Conservation (phyloP, 2,797 vertebrate genomes). For the Tragelaphus eurycerus region DNA sequence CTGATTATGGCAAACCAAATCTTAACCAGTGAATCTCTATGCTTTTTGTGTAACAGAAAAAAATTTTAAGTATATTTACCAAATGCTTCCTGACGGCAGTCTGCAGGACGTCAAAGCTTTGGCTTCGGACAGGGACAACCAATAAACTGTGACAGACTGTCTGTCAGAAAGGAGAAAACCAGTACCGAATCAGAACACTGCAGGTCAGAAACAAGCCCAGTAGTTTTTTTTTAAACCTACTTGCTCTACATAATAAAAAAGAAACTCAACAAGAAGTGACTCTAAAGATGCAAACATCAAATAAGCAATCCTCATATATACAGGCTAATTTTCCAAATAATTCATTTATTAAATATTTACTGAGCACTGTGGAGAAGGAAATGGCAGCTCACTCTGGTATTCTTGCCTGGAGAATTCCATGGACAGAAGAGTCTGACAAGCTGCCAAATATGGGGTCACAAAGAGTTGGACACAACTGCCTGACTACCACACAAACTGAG, state of each 20-base stretch:
- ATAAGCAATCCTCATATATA: not conserved
- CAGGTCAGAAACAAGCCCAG: conserved; percentile 34
- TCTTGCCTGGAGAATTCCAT: not conserved
- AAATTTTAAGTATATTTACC: conserved; percentile 84
- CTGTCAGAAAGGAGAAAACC: conserved; percentile 82
- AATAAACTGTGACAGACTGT: conserved; percentile 93
- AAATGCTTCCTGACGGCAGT: conserved; percentile 94
- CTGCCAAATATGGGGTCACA: not conserved
- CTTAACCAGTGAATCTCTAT: not conserved
- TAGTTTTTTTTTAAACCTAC: not conserved
- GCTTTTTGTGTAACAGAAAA: not conserved
- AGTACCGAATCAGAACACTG: conserved; percentile 11
- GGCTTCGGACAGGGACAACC: conserved; percentile 91
- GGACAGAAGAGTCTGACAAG: not conserved
- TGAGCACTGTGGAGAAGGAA: not conserved
- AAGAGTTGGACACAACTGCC: not conserved
- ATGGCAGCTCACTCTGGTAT: not conserved
- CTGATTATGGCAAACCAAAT: not conserved
- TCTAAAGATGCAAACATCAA: conserved; percentile 3
- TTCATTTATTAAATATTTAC: not conserved
- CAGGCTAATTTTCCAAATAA: conserved; percentile 4
- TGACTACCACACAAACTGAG: not conserved
- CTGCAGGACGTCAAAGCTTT: conserved; percentile 96
- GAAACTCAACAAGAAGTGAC: conserved; percentile 23
- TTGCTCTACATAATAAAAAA: not conserved